Conservation (phyloP, 2,113 vertebrate species). For the Solea solea region DNA sequence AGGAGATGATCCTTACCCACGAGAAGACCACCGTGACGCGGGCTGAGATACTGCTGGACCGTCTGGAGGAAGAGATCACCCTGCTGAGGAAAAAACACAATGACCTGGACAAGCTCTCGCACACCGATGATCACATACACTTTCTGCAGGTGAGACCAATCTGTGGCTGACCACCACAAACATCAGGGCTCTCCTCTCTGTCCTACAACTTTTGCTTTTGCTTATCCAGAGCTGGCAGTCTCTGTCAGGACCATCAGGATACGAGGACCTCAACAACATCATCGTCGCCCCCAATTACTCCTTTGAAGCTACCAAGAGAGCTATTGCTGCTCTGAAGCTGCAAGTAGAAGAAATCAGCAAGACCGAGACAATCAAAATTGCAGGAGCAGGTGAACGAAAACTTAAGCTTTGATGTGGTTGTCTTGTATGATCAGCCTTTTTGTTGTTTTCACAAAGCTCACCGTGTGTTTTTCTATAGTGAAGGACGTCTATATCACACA, state of each 20-base stretch:
- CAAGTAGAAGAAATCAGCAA: constrained; percentile 81
- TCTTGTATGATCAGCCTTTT: background rate
- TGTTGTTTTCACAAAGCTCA: background rate
- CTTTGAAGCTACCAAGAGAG: constrained; percentile 80
- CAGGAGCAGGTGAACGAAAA: constrained; percentile 68
- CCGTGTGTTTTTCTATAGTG: constrained; percentile 42
- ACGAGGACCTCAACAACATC: constrained; percentile 81
- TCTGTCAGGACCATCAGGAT: constrained; percentile 81
- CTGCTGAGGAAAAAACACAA: constrained; percentile 79
- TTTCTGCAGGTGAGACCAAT: constrained; percentile 77
- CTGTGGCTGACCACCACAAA: background rate
- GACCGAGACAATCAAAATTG: constrained; percentile 76
- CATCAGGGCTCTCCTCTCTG: constrained; percentile 9
- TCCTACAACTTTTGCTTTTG: background rate
- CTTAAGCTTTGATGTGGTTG: background rate
- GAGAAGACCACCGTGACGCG: constrained; percentile 68
- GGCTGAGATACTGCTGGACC: constrained; percentile 67
- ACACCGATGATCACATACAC: constrained; percentile 84
- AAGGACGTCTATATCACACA: constrained; percentile 74
- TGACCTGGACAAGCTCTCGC: constrained; percentile 81
- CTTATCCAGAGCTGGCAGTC: constrained; percentile 79
- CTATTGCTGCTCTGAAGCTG: constrained; percentile 74
- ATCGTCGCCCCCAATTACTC: constrained; percentile 74
- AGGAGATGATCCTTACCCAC: constrained; percentile 76
- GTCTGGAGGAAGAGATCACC: constrained; percentile 81